Percentiles rank a stretch among this genome's conserved stretches.
phyloP scores from a whole-genome alignment of 1,140 invertebrate genomes.

The Drosophila kepulauana region DNA sequence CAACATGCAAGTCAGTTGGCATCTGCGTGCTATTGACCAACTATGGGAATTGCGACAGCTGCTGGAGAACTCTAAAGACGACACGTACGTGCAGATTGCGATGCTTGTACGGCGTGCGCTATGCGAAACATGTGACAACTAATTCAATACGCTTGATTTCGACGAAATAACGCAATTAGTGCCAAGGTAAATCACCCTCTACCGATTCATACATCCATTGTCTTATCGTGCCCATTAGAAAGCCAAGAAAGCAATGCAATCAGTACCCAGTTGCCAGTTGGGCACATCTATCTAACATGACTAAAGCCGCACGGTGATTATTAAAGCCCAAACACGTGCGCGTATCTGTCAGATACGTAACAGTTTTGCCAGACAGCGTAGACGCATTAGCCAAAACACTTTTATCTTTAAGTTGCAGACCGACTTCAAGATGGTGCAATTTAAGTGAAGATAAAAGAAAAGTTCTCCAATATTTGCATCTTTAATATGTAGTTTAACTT shows the following conservation, averaged over 20 bases:
- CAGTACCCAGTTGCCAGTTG: not conserved
- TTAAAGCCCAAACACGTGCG: conserved; percentile 34
- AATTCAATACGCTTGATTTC: conserved; percentile 26
- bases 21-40: conserved; percentile 57
- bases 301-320: conserved; percentile 32
- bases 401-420: not conserved
- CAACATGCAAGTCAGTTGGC: conserved; percentile 41
- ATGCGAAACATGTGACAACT: conserved; percentile 55
- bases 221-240: conserved; percentile 47
- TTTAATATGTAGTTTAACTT: no score
- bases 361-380: not conserved
- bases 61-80: conserved; percentile 34
- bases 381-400: not conserved
- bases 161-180: conserved; percentile 34
- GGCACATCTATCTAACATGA: conserved; percentile 14
- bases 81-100: conserved; percentile 47
- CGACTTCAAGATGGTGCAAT: not conserved
- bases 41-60: conserved; percentile 33
- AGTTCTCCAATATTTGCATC: no score
- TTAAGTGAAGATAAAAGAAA: not conserved
- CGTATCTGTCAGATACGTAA: conserved; percentile 30
- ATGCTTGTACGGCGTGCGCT: conserved; percentile 25
- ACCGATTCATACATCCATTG: conserved; percentile 23
- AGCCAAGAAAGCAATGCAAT: conserved; percentile 40
- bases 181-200: conserved; percentile 38